Conservation (phyloP, 2,113 vertebrate species). For the Morone saxatilis region DNA sequence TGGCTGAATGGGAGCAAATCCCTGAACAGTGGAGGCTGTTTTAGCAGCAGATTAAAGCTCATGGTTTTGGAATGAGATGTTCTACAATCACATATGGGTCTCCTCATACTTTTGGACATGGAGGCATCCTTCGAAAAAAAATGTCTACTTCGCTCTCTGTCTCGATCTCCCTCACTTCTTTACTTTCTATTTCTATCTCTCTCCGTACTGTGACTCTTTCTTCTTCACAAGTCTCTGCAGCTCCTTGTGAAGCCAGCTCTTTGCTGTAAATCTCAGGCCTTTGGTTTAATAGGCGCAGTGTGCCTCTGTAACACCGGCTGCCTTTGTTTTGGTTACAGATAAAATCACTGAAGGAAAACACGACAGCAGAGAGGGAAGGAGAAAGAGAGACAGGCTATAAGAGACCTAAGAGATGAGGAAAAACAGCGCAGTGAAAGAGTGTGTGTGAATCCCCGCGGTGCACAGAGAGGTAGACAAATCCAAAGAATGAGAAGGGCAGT, state of each 20-base stretch:
- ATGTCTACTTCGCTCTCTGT: not conserved
- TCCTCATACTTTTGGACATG: conserved; percentile 9
- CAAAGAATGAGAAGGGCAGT: conserved; percentile 16
- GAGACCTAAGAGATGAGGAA: conserved; percentile 32
- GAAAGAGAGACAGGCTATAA: conserved; percentile 4
- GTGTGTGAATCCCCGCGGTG: conserved; percentile 44
- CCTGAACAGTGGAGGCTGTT: not conserved
- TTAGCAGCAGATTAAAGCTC: not conserved
- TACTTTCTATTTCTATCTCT: not conserved
- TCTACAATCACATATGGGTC: not conserved
- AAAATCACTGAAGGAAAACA: conserved; percentile 74
- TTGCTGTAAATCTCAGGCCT: conserved; percentile 52
- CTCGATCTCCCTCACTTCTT: not conserved
- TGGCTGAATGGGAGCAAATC: conserved; percentile 14
- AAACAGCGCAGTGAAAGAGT: conserved; percentile 2
- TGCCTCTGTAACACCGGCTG: conserved; percentile 61
- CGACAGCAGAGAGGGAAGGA: conserved; percentile 30
- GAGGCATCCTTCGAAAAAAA: not conserved
- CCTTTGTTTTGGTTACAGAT: conserved; percentile 82
- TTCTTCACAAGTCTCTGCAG: conserved; percentile 5
- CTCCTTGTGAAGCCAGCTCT: conserved; percentile 21
- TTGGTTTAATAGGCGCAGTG: conserved; percentile 58
- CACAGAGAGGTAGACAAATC: conserved; percentile 46
- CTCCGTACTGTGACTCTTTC: not conserved
- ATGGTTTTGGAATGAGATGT: conserved; percentile 15